These are phyloP conservation scores for Rhopalosiphum maidis DNA, from an alignment of 1,140 invertebrate species.

Conservation along the genomic window DNA sequence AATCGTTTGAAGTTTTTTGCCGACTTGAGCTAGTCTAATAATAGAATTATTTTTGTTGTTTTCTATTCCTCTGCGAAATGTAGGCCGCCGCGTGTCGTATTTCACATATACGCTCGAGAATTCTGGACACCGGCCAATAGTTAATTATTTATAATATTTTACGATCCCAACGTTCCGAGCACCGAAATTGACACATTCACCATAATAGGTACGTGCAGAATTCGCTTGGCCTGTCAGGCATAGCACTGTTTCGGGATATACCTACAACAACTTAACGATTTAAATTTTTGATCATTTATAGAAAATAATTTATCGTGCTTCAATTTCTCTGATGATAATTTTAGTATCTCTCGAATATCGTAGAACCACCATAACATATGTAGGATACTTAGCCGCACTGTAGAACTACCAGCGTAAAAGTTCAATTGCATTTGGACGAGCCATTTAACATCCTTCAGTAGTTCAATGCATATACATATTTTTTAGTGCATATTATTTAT, in stretches of 20 bases:
- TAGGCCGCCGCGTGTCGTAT: constrained; percentile 52
- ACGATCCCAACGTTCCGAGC: background rate
- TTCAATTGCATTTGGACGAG: background rate
- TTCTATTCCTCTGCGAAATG: background rate
- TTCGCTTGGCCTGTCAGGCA: background rate
- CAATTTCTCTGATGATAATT: background rate
- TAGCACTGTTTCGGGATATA: background rate
- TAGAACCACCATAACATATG: background rate
- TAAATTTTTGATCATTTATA: background rate
- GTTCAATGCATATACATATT: background rate
- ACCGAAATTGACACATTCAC: background rate
- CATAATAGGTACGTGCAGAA: background rate
- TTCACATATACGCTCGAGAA: background rate
- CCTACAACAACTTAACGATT: background rate
- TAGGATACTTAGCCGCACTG: no score
- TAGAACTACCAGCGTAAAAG: background rate
- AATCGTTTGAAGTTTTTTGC: background rate
- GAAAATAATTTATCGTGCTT: background rate
- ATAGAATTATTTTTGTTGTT: background rate
- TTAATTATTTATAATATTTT: constrained; percentile 20
- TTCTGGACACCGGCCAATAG: constrained; percentile 32
- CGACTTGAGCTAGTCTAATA: background rate
- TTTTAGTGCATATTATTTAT: background rate
- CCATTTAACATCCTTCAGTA: background rate
- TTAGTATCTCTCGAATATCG: background rate